A percentile compares a stretch with the other conserved stretches of the same genome.
phyloP scores from a whole-genome alignment of 1,140 invertebrate species.

The Anastatus disparis region DNA sequence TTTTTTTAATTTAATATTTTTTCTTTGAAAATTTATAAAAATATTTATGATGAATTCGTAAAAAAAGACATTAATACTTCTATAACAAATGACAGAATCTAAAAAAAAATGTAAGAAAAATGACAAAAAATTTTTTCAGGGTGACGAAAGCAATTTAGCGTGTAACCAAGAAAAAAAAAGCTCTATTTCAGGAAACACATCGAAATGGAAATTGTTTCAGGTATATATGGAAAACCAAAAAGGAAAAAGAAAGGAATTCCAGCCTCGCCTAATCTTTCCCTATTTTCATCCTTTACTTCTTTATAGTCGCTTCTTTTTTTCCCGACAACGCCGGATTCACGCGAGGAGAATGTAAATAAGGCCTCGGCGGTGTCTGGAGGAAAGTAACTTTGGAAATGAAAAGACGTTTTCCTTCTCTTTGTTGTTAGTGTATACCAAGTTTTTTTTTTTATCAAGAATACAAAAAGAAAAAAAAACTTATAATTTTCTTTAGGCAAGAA shows the following conservation, averaged over 20 bases:
- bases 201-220: neutral
- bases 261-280: slow-evolving; percentile 8
- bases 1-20: too few relatives aligned
- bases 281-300: slow-evolving; percentile 9
- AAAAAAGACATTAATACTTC: too few relatives aligned
- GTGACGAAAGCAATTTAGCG: neutral
- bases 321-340: neutral
- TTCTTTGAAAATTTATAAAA: too few relatives aligned
- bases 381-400: slow-evolving; percentile 28
- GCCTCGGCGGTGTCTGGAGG: neutral
- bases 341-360: slow-evolving; percentile 23
- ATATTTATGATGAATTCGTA: too few relatives aligned
- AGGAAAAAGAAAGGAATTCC: neutral
- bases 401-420: slow-evolving; percentile 16
- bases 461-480: neutral
- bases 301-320: slow-evolving; percentile 1
- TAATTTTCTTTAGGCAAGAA: neutral
- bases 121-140: too few relatives aligned
- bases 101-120: too few relatives aligned
- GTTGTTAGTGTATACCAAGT: slow-evolving; percentile 1
- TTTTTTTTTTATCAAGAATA: slow-evolving; percentile 7
- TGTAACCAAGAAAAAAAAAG: neutral
- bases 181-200: too few relatives aligned
- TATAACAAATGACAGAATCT: too few relatives aligned
- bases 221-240: neutral